Evolutionary conservation across 1,140 invertebrate genomes (phyloP), one percentile per base, ranked within the genome.

Genomic region (Zophobas atratus): DNA sequence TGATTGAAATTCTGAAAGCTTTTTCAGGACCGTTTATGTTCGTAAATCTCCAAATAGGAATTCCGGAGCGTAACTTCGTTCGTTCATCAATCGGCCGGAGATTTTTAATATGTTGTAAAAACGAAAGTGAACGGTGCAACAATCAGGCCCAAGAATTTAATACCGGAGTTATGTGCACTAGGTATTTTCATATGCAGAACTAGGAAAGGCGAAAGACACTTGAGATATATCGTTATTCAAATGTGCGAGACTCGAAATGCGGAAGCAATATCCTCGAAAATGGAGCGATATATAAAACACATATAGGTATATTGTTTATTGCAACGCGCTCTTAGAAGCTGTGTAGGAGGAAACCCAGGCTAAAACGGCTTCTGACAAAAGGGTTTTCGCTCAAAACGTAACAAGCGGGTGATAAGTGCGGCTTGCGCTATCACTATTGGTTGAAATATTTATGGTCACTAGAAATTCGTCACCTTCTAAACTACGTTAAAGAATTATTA

Each of bases 141-240:
- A 4, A 51, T 51, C 2, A 51, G n/a, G n/a, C n/a, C n/a, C n/a
- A 51, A 51, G 49, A 51, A 51, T 51, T 51, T 51, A 51, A 51
- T 51, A 51, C 49, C n/a, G 49, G 20, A 51, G 49, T 20, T 51
- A 51, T 51, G 49, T 8, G 43, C 49, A 51, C 49, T 51, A 20
- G 49, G 49, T 51, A 51, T 51, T 51, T 51, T 20, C 49, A 51
- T 51, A 51, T 51, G n/a, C 49, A 51, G 49, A 2, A n/a, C 49
- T 51, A 51, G 55, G 33, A 57, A 57, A 57, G 34, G 55, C 32
- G 34, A 57, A 57, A 57, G 55, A 57, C 55, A 57, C 55, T 57
- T 57, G 55, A 57, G 8, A 57, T 57, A 53, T 6, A 57, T 57
- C 55, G 55, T 57, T 57, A 57, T 57, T 57, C 55, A 57, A 57